A percentile compares a stretch with the other conserved stretches of the same genome.
Evolutionary conservation across 2,113 vertebrate species (phyloP).

Genomic region (Hippocampus abdominalis): DNA sequence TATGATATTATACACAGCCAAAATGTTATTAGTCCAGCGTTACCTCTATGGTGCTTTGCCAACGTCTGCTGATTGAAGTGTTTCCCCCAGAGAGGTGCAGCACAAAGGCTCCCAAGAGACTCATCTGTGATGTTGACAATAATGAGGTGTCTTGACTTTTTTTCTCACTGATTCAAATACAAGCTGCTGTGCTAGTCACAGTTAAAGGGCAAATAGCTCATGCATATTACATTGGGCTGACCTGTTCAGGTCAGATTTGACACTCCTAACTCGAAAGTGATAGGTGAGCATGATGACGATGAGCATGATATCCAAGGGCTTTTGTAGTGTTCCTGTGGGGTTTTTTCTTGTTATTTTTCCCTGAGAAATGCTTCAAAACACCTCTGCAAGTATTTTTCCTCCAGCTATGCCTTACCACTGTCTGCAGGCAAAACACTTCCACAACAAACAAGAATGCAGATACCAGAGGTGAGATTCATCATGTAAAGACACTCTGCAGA

Average conservation of each 20-base stretch:
- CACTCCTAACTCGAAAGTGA: not conserved
- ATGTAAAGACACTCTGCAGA: no score
- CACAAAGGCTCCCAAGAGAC: not conserved
- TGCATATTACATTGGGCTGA: slow-evolving; percentile 4
- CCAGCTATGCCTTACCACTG: no score
- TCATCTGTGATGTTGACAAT: slow-evolving; percentile 17
- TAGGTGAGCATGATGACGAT: not conserved
- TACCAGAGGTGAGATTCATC: no score
- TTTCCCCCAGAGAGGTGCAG: not conserved
- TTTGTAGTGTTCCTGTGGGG: not conserved
- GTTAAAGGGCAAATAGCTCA: slow-evolving; percentile 5
- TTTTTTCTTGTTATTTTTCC: not conserved
- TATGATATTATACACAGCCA: not conserved
- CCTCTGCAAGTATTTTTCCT: no score
- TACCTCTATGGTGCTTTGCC: not conserved
- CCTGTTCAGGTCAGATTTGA: not conserved
- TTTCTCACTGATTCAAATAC: not conserved
- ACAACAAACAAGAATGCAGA: no score
- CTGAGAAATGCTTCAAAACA: not conserved
- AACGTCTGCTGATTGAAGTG: slow-evolving; percentile 19
- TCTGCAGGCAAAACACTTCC: no score
- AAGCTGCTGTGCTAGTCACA: not conserved
- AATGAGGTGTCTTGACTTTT: slow-evolving; percentile 9
- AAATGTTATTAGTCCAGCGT: not conserved
- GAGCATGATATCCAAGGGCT: not conserved